Evolutionary conservation across 2,888 invertebrate species (phyloP).

Genomic region (Platycheirus rosarum): DNA sequence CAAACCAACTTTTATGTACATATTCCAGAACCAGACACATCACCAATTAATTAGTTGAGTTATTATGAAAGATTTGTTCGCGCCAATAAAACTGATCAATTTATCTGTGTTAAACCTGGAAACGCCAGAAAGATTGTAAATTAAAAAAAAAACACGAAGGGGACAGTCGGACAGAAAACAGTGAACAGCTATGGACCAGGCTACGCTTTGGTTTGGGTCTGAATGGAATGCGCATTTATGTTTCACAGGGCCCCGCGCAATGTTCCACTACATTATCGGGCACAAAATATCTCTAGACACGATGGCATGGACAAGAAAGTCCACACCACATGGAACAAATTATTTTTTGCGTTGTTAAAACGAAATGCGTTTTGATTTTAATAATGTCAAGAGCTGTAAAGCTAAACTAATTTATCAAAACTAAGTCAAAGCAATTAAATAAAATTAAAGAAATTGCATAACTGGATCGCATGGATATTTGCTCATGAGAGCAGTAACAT

Average conservation of each 20-base stretch:
- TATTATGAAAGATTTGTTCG: slow-evolving; percentile 75
- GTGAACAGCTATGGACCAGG: background rate
- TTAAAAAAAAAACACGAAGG: background rate
- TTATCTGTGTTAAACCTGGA: slow-evolving; percentile 66
- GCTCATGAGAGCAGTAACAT: too few species aligned
- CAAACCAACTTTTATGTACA: slow-evolving; percentile 48
- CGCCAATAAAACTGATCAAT: slow-evolving; percentile 73
- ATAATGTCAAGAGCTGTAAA: too few species aligned
- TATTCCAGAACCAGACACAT: slow-evolving; percentile 45
- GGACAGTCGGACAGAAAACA: slow-evolving; percentile 1
- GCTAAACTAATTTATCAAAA: too few species aligned
- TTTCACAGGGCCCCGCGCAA: slow-evolving; percentile 41
- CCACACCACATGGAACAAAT: too few species aligned
- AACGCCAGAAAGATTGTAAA: slow-evolving; percentile 39
- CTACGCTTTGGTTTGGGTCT: background rate
- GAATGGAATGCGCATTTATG: slow-evolving; percentile 48
- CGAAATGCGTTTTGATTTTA: too few species aligned
- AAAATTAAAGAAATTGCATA: too few species aligned
- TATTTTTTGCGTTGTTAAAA: too few species aligned
- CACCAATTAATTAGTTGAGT: slow-evolving; percentile 74
- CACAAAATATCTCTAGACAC: slow-evolving; percentile 24
- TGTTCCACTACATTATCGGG: slow-evolving; percentile 42
- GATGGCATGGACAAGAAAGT: slow-evolving; percentile 12
- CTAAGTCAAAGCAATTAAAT: too few species aligned
- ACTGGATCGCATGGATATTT: too few species aligned